Evolutionary conservation across 2,888 invertebrate species (phyloP).

Genomic region (Erannis defoliaria): DNA sequence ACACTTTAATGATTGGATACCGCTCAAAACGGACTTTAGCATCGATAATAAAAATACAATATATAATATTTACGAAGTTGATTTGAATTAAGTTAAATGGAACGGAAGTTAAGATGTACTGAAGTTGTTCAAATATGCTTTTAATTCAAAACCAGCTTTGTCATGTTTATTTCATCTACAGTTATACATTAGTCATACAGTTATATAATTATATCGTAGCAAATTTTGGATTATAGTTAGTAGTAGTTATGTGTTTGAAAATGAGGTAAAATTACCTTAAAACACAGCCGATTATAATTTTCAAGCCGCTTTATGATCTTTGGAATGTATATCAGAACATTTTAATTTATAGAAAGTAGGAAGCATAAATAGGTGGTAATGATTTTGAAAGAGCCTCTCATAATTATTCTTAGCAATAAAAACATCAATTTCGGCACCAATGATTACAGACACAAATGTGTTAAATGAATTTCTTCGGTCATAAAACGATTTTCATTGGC

Average conservation of each 20-base stretch:
- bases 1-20: conserved; percentile 53
- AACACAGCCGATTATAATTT: conserved; percentile 27
- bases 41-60: conserved; percentile 54
- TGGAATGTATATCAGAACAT: conserved; percentile 20
- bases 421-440: conserved; percentile 24
- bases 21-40: conserved; percentile 50
- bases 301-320: conserved; percentile 18
- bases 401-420: conserved; percentile 27
- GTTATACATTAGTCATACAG: neutral
- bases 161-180: conserved; percentile 33
- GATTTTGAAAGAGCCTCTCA: conserved; percentile 28
- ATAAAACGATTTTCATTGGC: conserved; percentile 31
- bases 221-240: too few species aligned
- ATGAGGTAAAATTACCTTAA: conserved; percentile 25
- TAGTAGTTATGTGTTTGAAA: conserved; percentile 23
- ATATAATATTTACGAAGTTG: conserved; percentile 51
- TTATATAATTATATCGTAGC: conserved; percentile 10
- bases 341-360: conserved; percentile 27
- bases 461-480: conserved; percentile 32
- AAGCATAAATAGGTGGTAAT: conserved; percentile 30
- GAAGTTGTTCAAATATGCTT: conserved; percentile 30
- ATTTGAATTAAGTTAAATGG: conserved; percentile 50
- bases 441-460: conserved; percentile 28
- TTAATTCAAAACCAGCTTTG: conserved; percentile 31
- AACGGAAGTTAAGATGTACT: conserved; percentile 51